Conservation (phyloP, 2,797 vertebrate species). For the Takifugu ocellatus region DNA sequence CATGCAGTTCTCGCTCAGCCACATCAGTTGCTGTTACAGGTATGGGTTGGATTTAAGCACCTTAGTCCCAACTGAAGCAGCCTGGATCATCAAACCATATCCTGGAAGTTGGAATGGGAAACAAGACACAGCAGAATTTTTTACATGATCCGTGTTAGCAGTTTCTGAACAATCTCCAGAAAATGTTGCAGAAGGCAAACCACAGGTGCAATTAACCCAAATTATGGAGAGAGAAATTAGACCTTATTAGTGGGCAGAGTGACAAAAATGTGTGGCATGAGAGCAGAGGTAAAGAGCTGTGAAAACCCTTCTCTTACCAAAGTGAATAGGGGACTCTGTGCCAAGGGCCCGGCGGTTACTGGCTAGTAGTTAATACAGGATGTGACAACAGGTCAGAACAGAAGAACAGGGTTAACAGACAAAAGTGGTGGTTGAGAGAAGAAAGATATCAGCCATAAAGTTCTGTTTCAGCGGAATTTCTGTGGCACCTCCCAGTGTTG, state of each 20-base stretch:
- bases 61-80: slow-evolving; percentile 3
- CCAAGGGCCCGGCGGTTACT: slow-evolving; percentile 73
- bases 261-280: slow-evolving; percentile 33
- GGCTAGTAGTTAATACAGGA: slow-evolving; percentile 75
- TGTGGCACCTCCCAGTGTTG: no score
- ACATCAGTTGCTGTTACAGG: not conserved
- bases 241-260: slow-evolving; percentile 48
- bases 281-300: slow-evolving; percentile 32
- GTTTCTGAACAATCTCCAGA: slow-evolving; percentile 7
- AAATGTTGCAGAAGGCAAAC: slow-evolving; percentile 7
- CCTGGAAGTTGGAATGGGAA: slow-evolving; percentile 1
- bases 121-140: slow-evolving; percentile 34
- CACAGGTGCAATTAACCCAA: slow-evolving; percentile 36
- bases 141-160: slow-evolving; percentile 40
- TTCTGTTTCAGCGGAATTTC: no score
- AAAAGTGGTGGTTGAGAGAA: slow-evolving; percentile 30
- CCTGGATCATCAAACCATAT: slow-evolving; percentile 3
- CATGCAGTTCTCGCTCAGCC: slow-evolving; percentile 43
- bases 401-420: slow-evolving; percentile 65
- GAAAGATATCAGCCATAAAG: no score
- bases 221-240: slow-evolving; percentile 41
- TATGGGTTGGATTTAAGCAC: not conserved
- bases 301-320: slow-evolving; percentile 76
- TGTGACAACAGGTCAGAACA: slow-evolving; percentile 62
- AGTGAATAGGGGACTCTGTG: slow-evolving; percentile 78